Evolutionary conservation across 2,888 invertebrate genomes (phyloP).

Genomic region (Drosophila borealis): DNA sequence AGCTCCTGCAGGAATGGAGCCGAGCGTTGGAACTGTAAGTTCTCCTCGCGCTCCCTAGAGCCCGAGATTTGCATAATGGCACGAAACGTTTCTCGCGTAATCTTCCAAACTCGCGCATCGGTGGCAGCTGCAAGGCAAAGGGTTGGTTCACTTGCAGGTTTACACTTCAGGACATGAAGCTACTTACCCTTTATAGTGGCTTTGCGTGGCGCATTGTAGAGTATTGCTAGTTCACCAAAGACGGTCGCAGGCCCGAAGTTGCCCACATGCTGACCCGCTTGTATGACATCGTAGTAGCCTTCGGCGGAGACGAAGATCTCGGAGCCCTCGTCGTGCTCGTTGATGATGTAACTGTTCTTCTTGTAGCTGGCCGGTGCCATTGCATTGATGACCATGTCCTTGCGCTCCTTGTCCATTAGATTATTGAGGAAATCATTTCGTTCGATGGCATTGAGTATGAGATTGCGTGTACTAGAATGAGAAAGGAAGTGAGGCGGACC

Average conservation of each 20-base stretch:
- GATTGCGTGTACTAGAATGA: constrained; percentile 86
- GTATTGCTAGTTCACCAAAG: constrained; percentile 96
- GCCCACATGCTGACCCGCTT: constrained; percentile 91
- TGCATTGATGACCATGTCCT: constrained; percentile 92
- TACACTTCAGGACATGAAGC: background rate
- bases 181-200: constrained; percentile 92
- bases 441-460: constrained; percentile 90
- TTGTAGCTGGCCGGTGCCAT: constrained; percentile 90
- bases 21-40: constrained; percentile 92
- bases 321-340: constrained; percentile 93
- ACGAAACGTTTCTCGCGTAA: constrained; percentile 94
- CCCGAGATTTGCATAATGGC: constrained; percentile 95
- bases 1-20: constrained; percentile 92
- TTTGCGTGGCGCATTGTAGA: constrained; percentile 96
- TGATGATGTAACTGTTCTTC: constrained; percentile 90
- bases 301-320: constrained; percentile 94
- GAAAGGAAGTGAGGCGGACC: background rate
- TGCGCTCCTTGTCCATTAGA: constrained; percentile 90
- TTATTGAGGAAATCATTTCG: constrained; percentile 94
- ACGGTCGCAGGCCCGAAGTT: constrained; percentile 93
- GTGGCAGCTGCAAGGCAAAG: constrained; percentile 87
- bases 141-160: background rate
- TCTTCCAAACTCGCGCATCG: constrained; percentile 93
- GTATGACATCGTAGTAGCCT: constrained; percentile 94
- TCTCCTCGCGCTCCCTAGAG: constrained; percentile 93